Evolutionary conservation across 1,140 invertebrate genomes (phyloP).

Genomic region (Ruditapes philippinarum): DNA sequence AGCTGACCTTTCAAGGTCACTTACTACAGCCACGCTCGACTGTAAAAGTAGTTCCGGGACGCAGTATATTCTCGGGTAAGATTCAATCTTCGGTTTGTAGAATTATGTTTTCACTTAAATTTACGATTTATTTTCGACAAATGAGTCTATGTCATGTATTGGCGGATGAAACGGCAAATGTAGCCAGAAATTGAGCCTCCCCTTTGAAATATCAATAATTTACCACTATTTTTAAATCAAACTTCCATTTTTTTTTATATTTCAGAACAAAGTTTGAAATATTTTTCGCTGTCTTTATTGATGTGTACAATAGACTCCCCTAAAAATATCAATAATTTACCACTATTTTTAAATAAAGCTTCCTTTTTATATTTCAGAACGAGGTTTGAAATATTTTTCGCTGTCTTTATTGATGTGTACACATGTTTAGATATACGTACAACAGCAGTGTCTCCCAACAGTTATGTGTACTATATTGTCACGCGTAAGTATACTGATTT

Average conservation of each 20-base stretch:
- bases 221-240: too few species aligned
- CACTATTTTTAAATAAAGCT: too few species aligned
- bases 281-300: constrained; percentile 5
- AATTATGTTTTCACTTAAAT: too few species aligned
- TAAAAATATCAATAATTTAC: too few species aligned
- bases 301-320: too few species aligned
- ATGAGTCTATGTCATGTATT: too few species aligned
- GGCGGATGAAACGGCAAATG: too few species aligned
- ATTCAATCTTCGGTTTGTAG: too few species aligned
- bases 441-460: constrained; percentile 15
- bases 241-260: too few species aligned
- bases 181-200: too few species aligned
- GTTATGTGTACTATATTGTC: constrained; percentile 48
- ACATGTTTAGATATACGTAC: constrained; percentile 44
- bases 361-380: constrained; percentile 17
- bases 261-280: constrained; percentile 31
- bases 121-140: too few species aligned
- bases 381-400: constrained; percentile 25
- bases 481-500: constrained; percentile 48
- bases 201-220: too few species aligned
- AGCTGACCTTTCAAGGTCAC: background rate
- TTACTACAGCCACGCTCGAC: background rate
- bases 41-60: constrained; percentile 19
- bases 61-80: constrained; percentile 33
- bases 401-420: constrained; percentile 35